Base-by-base conservation (phyloP, 2,113 vertebrate genomes). In the Panurus biarmicus region DNA sequence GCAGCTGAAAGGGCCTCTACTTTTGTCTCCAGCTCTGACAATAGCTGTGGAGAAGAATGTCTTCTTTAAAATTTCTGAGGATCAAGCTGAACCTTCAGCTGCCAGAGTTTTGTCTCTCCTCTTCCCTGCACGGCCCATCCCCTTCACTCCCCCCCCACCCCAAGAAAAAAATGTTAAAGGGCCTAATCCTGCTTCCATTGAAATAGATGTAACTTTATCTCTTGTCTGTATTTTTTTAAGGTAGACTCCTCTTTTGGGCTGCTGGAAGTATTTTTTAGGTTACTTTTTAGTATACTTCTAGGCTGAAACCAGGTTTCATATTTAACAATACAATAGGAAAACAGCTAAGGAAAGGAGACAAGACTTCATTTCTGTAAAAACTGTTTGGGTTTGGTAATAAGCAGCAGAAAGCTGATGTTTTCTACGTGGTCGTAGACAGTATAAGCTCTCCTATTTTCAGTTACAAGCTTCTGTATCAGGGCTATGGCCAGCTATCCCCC, bases 61-160 rank as follows among this genome's bases (percentile, higher is more conserved):
- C 93, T 96, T 94, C 96, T 95, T 93, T 95, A 95, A 97, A 95
- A 94, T 73, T 96, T 92, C 94, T 89, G 84, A 75, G 90, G 89
- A 96, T 96, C 95, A 96, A 89, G 79, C 91, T 94, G 89, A 96
- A 97, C 83, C 65, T 94, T 96, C 91, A 87, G 84, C 82, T 93
- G 88, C 47, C 61, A 35, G 44, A 72, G 58, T 87, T 91, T 87
- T 3, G 0, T 42, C 56, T 94, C 85, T 90, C 75, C 71, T 65
- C 71, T 82, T 89, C 84, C 53, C 53, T 78, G 22, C 35, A 45
- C 31, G 21, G 7, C 10, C 54, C 33, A 36, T 21, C 13, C 51
- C 95, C 97, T 3, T n/a, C 97, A 15, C 42, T 16, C 26, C 12
- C n/a, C 94, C 40, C 6, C 38, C 28, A 7, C 6, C 9, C 11